phyloP scores from a whole-genome alignment of 2,113 vertebrate genomes.

The Zosterops japonicus region DNA sequence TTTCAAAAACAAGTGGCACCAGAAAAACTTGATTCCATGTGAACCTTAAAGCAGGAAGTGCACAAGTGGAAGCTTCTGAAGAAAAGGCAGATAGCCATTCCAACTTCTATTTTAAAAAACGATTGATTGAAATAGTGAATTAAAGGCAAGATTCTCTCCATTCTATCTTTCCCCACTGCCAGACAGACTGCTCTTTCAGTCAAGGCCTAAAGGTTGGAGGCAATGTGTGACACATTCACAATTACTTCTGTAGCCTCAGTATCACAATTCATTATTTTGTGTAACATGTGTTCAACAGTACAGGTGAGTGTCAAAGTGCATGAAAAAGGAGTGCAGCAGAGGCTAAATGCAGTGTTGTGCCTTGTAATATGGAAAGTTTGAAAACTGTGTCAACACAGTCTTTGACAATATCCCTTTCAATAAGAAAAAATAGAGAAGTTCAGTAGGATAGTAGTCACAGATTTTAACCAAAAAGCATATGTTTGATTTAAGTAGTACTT shows the following conservation, averaged over 20 bases:
- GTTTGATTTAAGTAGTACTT: background rate
- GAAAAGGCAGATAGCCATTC: background rate
- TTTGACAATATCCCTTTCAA: background rate
- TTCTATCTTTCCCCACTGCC: background rate
- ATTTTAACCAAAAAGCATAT: background rate
- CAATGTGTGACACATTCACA: background rate
- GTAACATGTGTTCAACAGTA: background rate
- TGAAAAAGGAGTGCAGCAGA: background rate
- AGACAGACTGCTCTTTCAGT: background rate
- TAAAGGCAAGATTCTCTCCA: background rate
- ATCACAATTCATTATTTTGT: background rate
- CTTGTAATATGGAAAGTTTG: background rate
- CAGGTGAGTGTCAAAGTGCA: background rate
- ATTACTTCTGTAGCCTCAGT: background rate
- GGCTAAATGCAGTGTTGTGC: background rate
- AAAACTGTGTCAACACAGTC: background rate
- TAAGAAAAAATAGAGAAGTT: background rate
- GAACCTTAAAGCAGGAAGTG: background rate
- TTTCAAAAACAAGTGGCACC: background rate
- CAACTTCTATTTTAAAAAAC: background rate
- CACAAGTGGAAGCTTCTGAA: background rate
- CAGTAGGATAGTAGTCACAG: background rate
- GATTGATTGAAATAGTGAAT: background rate
- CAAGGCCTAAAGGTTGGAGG: background rate
- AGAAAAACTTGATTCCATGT: background rate